These are phyloP conservation scores for Poeciliopsis occidentalis DNA, from an alignment of 2,113 vertebrate genomes.

Conservation along the genomic window DNA sequence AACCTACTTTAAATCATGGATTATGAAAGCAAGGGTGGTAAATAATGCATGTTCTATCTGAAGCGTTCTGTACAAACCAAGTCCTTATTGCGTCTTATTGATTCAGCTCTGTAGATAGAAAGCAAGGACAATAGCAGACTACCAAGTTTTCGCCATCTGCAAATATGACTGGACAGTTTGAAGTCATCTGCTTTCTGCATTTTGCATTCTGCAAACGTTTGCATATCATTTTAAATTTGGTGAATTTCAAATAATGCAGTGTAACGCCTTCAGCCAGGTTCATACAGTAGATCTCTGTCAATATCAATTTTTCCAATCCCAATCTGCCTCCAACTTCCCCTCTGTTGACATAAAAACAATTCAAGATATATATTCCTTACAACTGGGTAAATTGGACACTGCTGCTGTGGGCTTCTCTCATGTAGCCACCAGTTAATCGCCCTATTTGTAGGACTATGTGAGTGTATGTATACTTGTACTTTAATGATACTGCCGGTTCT, in stretches of 20 bases:
- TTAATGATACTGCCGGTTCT: slow-evolving; percentile 31
- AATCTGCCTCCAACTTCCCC: slow-evolving; percentile 25
- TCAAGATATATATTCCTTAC: slow-evolving; percentile 35
- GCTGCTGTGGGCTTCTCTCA: slow-evolving; percentile 35
- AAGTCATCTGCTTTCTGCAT: neutral
- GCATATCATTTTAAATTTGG: neutral
- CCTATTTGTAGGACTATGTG: neutral
- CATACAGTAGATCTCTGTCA: slow-evolving; percentile 9
- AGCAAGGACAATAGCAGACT: neutral
- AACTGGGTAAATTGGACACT: slow-evolving; percentile 17
- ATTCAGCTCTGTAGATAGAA: neutral
- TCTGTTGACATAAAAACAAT: slow-evolving; percentile 45
- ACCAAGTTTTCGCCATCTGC: neutral
- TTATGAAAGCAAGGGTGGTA: neutral
- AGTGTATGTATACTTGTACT: slow-evolving; percentile 11
- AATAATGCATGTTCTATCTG: neutral
- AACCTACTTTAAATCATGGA: neutral
- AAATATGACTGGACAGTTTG: neutral
- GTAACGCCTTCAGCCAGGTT: neutral
- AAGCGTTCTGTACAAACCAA: too few relatives aligned
- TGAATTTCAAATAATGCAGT: neutral
- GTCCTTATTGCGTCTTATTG: neutral
- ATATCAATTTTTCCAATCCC: slow-evolving; percentile 25
- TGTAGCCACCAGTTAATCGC: slow-evolving; percentile 45
- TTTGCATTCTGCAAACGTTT: neutral